These are phyloP conservation scores for Oegoconia quadripuncta DNA, from an alignment of 2,888 invertebrate genomes.

Conservation along the genomic window DNA sequence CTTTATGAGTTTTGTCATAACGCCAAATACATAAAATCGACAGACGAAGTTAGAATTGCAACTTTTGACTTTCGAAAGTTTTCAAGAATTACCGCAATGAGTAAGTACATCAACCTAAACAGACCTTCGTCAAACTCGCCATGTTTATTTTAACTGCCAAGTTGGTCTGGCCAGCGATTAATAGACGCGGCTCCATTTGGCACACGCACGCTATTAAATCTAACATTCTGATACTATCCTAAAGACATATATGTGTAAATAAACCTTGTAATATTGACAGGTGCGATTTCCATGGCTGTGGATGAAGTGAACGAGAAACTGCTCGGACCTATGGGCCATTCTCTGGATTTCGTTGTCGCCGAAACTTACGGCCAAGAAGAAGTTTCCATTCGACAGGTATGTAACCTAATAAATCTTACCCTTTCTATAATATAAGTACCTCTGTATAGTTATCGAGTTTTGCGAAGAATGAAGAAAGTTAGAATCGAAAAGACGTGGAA, in stretches of 20 bases:
- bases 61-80: background rate
- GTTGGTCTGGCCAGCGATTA: conserved; percentile 35
- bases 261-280: conserved; percentile 53
- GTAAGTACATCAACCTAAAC: background rate
- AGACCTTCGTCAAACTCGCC: conserved; percentile 17
- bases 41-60: too few species aligned
- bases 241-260: background rate
- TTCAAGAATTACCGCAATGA: background rate
- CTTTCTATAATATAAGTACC: conserved; percentile 8
- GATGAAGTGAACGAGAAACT: conserved; percentile 86
- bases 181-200: conserved; percentile 39
- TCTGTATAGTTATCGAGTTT: conserved; percentile 14
- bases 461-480: conserved; percentile 12
- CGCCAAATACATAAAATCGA: too few species aligned
- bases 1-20: too few species aligned
- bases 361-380: conserved; percentile 95
- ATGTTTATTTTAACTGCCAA: conserved; percentile 34
- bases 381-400: conserved; percentile 86
- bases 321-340: conserved; percentile 83
- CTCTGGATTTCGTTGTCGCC: conserved; percentile 88
- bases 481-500: conserved; percentile 23
- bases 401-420: conserved; percentile 5
- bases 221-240: conserved; percentile 19
- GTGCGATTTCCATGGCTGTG: conserved; percentile 92
- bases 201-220: conserved; percentile 30